Conservation (phyloP, 2,797 vertebrate species). For the Microtus agrestis region DNA sequence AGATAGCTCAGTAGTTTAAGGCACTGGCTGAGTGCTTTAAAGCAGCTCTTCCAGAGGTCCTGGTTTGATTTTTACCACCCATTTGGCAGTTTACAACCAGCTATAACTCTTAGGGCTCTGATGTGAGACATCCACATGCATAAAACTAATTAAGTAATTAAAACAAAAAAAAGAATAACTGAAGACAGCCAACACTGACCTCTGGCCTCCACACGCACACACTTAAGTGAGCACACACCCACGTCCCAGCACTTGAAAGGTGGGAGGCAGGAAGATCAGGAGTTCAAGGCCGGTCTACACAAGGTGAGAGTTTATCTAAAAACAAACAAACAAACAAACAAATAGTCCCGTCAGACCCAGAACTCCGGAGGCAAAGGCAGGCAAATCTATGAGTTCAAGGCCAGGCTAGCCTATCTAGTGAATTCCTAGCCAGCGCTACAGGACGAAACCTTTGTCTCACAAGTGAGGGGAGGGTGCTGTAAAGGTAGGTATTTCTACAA, state of each 20-base stretch:
- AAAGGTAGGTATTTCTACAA: constrained; percentile 17
- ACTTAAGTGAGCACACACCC: not conserved
- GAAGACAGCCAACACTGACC: not conserved
- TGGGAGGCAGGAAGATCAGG: not conserved
- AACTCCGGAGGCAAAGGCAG: not conserved
- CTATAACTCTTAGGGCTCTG: not conserved
- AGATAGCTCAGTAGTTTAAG: not conserved
- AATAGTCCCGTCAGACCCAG: not conserved
- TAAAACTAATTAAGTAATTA: not conserved
- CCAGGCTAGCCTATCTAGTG: not conserved
- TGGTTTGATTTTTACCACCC: not conserved
- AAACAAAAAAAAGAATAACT: not conserved
- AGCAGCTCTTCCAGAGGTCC: not conserved
- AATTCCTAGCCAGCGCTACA: not conserved
- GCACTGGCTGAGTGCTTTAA: not conserved
- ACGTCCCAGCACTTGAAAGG: not conserved
- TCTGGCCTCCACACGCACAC: not conserved
- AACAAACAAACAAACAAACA: not conserved
- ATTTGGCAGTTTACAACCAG: not conserved
- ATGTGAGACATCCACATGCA: not conserved
- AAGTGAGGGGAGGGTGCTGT: not conserved
- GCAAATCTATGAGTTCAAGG: not conserved
- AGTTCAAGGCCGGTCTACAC: not conserved
- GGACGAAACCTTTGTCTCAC: not conserved
- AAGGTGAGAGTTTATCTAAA: not conserved